These are phyloP conservation scores for Chaetodon trifasciatus DNA, from an alignment of 2,797 vertebrate genomes.

Conservation along the genomic window DNA sequence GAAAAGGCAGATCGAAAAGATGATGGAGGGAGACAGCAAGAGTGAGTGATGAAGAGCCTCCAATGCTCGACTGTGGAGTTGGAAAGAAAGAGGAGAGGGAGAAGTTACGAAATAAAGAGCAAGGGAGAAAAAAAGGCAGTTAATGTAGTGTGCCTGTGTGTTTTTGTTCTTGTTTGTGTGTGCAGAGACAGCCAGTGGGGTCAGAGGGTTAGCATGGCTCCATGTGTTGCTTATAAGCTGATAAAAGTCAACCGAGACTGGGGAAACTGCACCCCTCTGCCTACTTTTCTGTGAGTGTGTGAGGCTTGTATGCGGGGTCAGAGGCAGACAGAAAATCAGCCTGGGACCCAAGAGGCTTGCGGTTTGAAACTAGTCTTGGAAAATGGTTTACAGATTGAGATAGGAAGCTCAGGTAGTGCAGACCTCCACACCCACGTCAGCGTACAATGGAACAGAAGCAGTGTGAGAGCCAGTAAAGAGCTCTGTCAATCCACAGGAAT, in stretches of 20 bases:
- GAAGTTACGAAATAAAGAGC: conserved; percentile 45
- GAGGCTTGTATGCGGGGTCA: conserved; percentile 61
- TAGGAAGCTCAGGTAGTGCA: conserved; percentile 64
- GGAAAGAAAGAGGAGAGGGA: conserved; percentile 28
- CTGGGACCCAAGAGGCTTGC: conserved; percentile 54
- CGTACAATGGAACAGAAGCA: conserved; percentile 15
- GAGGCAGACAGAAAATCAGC: conserved; percentile 64
- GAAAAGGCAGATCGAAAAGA: conserved; percentile 62
- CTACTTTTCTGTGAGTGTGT: conserved; percentile 44
- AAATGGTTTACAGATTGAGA: conserved; percentile 72
- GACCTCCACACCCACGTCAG: conserved; percentile 49
- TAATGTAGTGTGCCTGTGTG: conserved; percentile 32
- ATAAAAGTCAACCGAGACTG: conserved; percentile 50
- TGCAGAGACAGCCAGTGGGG: conserved; percentile 43
- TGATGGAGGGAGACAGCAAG: conserved; percentile 62
- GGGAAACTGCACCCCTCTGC: conserved; percentile 38
- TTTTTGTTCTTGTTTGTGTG: conserved; percentile 32
- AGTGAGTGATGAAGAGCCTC: conserved; percentile 36
- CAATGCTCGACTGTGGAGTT: conserved; percentile 23
- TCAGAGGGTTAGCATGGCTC: conserved; percentile 56
- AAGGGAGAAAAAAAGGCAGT: conserved; percentile 12
- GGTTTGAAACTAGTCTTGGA: conserved; percentile 66
- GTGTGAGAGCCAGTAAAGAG: conserved; percentile 27
- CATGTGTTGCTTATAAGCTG: conserved; percentile 67
- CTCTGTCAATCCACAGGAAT: conserved; percentile 9